Percentiles rank a stretch among this genome's conserved stretches.
phyloP scores from a whole-genome alignment of 2,113 vertebrate species.

The Azemiops feae region DNA sequence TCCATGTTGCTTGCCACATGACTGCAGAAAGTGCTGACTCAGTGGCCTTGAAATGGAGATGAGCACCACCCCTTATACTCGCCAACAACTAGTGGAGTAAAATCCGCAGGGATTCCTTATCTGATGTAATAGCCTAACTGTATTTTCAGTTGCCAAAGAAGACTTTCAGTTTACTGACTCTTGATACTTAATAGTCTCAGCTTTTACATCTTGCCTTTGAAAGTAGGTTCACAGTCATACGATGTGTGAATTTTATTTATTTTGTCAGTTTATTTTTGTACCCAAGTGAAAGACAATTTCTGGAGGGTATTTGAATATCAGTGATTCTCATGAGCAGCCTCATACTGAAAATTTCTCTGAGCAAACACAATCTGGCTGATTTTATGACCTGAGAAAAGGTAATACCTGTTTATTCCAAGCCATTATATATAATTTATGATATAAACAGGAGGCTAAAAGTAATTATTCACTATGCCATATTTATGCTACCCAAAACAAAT shows the following conservation, averaged over 20 bases:
- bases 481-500: not conserved
- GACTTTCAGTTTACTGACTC: not conserved
- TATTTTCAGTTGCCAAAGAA: not conserved
- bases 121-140: not conserved
- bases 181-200: not conserved
- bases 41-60: not conserved
- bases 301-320: not conserved
- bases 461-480: not conserved
- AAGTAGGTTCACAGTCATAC: not conserved
- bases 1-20: not conserved
- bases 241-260: not conserved
- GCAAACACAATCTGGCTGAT: not conserved
- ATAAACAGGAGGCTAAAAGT: not conserved
- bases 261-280: slow-evolving; percentile 16
- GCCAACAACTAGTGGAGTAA: not conserved
- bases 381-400: not conserved
- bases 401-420: not conserved
- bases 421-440: not conserved
- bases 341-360: not conserved
- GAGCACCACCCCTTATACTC: not conserved
- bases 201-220: not conserved
- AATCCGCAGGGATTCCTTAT: not conserved
- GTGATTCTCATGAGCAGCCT: not conserved
- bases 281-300: not conserved
- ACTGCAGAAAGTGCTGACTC: not conserved